phyloP scores from a whole-genome alignment of 2,113 vertebrate species.

The Hippocampus guttulatus region DNA sequence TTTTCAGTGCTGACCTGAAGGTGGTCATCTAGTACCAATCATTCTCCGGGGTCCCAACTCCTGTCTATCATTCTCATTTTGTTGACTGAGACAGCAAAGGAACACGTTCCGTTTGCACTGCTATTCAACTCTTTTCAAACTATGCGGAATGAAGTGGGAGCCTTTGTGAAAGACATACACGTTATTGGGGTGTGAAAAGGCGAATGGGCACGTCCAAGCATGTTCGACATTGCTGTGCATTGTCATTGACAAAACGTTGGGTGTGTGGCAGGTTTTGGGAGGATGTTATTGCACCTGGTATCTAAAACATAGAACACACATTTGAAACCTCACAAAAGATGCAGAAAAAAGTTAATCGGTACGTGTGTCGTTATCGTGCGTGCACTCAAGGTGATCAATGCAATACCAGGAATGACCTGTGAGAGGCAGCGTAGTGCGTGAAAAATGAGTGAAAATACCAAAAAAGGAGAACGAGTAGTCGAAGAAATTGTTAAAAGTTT shows the following conservation, averaged over 20 bases:
- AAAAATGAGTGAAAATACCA: neutral
- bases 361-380: neutral
- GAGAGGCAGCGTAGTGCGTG: neutral
- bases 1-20: neutral
- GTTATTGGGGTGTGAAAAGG: conserved; percentile 30
- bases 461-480: neutral
- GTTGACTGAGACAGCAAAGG: neutral
- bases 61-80: neutral
- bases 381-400: neutral
- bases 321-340: neutral
- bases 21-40: neutral
- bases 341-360: neutral
- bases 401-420: neutral
- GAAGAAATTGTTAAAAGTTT: too few relatives aligned
- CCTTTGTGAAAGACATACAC: neutral
- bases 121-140: neutral
- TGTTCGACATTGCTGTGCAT: conserved; percentile 26
- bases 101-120: neutral
- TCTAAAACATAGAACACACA: neutral
- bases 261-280: neutral
- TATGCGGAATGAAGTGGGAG: neutral
- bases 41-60: neutral
- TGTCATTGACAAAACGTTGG: conserved; percentile 1
- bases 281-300: neutral
- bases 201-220: conserved; percentile 42